A percentile compares a stretch with the other conserved stretches of the same genome.
phyloP scores from a whole-genome alignment of 2,888 invertebrate species.

The Euplexia lucipara region DNA sequence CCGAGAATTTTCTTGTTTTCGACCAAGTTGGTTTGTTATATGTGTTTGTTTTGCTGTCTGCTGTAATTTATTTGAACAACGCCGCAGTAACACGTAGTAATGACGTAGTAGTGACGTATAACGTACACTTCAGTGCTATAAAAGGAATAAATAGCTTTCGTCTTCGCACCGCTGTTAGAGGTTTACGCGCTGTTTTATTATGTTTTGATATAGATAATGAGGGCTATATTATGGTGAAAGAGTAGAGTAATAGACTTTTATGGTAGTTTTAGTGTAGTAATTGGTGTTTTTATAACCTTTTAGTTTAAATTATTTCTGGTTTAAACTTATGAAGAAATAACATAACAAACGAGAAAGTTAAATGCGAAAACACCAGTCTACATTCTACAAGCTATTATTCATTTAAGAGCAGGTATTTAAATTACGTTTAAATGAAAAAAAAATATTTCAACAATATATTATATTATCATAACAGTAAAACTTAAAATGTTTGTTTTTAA shows the following conservation, averaged over 20 bases:
- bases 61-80: slow-evolving; percentile 65
- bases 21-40: slow-evolving; percentile 64
- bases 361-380: too few relatives aligned
- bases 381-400: too few relatives aligned
- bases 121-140: slow-evolving; percentile 45
- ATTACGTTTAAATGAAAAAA: too few relatives aligned
- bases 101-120: slow-evolving; percentile 31
- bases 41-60: slow-evolving; percentile 71
- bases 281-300: slow-evolving; percentile 12
- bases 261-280: slow-evolving; percentile 6
- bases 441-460: too few relatives aligned
- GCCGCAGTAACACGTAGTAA: slow-evolving; percentile 43
- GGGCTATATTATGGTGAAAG: slow-evolving; percentile 27
- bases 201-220: slow-evolving; percentile 52
- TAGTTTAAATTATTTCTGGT: neutral
- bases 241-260: slow-evolving; percentile 14
- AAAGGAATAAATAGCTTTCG: slow-evolving; percentile 41
- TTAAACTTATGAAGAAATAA: neutral
- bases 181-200: slow-evolving; percentile 49
- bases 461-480: too few relatives aligned
- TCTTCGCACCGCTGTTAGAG: slow-evolving; percentile 39
- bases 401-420: too few relatives aligned
- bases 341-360: neutral
- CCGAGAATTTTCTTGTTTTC: slow-evolving; percentile 66
- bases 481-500: too few relatives aligned